Evolutionary conservation across 2,113 vertebrate species (phyloP).

Genomic region (Casuarius casuarius): DNA sequence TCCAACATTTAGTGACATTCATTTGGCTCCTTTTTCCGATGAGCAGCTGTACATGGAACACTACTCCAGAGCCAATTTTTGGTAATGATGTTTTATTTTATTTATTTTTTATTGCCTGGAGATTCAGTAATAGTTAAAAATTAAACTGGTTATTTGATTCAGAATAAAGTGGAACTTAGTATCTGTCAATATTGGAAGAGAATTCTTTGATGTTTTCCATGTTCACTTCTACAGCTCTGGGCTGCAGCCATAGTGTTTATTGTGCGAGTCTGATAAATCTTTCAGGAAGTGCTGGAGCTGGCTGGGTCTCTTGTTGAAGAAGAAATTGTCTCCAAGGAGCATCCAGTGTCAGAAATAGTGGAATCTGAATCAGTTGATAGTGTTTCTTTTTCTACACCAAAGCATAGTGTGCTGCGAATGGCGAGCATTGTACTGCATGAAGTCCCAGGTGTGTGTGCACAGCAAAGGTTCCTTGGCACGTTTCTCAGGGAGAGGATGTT

Average conservation of each 20-base stretch:
- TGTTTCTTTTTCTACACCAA: not conserved
- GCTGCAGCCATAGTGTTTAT: not conserved
- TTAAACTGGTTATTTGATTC: not conserved
- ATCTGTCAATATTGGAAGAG: not conserved
- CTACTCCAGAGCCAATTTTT: conserved; percentile 80
- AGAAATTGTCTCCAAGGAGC: not conserved
- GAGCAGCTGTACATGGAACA: conserved; percentile 85
- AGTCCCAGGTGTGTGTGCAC: not conserved
- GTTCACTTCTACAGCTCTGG: not conserved
- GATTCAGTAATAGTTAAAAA: not conserved
- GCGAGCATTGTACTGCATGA: not conserved
- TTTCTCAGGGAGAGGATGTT: not conserved
- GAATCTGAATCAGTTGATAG: not conserved
- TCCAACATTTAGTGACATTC: conserved; percentile 79
- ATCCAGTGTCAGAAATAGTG: not conserved
- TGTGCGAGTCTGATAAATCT: not conserved
- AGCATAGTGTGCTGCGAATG: rapidly evolving
- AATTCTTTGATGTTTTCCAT: not conserved
- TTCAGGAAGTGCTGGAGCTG: not conserved
- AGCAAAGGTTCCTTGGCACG: not conserved
- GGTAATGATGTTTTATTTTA: conserved; percentile 66
- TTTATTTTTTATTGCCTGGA: not conserved
- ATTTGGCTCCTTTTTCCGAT: conserved; percentile 85
- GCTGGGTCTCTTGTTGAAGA: not conserved
- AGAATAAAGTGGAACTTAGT: not conserved